A percentile compares a stretch with the other conserved stretches of the same genome.
Evolutionary conservation across 1,140 invertebrate species (phyloP).

Genomic region (Trachymyrmex cornetzi): DNA sequence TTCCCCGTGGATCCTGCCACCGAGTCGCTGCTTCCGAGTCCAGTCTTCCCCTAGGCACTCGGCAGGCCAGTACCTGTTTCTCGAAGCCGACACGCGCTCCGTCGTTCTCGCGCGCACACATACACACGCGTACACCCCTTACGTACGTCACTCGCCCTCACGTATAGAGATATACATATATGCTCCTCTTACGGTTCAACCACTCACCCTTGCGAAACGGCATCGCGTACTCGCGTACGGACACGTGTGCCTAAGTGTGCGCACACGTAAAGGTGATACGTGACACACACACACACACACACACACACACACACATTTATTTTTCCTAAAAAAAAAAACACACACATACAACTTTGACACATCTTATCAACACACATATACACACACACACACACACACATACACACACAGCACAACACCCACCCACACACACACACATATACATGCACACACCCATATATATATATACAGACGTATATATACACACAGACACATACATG

Average conservation of each 20-base stretch:
- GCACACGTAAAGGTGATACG: conserved; percentile 21
- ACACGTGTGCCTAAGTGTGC: conserved; percentile 51
- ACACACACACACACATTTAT: too few species aligned
- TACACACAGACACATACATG: neutral
- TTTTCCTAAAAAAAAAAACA: neutral
- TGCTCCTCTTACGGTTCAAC: conserved; percentile 26
- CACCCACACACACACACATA: neutral
- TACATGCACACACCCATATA: neutral
- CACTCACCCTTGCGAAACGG: conserved; percentile 42
- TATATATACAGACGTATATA: too few species aligned
- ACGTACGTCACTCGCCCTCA: conserved; percentile 26
- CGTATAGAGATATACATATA: conserved; percentile 21
- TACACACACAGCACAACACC: too few species aligned
- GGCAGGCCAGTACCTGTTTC: conserved; percentile 82
- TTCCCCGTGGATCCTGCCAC: conserved; percentile 69
- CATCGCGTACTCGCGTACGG: conserved; percentile 42
- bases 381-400: neutral
- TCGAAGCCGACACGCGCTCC: conserved; percentile 70
- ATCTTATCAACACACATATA: neutral
- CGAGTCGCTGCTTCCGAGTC: conserved; percentile 77
- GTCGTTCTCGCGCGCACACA: conserved; percentile 67
- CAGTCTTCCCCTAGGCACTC: conserved; percentile 85
- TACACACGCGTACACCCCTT: conserved; percentile 33
- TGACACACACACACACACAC: neutral
- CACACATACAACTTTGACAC: neutral